Evolutionary conservation across 1,140 invertebrate genomes (phyloP).

Genomic region (Trachelipus rathkii): DNA sequence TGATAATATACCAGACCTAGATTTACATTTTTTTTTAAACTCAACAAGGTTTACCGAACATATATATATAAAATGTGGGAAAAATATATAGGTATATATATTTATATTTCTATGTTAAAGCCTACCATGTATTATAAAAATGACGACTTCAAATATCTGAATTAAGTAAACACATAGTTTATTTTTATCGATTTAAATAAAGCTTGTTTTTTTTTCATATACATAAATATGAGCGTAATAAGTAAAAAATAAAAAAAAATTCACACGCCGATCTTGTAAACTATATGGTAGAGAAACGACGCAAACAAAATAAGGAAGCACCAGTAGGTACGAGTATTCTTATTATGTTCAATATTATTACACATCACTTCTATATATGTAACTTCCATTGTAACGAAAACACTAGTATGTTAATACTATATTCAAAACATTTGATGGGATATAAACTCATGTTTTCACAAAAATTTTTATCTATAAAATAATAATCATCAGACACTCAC

Average conservation of each 20-base stretch:
- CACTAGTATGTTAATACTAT: slow-evolving; percentile 39
- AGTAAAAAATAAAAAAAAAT: not conserved
- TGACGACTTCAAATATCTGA: not conserved
- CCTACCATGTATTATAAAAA: no score
- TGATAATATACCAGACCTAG: no score
- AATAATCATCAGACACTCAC: slow-evolving; percentile 45
- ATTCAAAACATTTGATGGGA: slow-evolving; percentile 32
- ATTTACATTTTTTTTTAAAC: no score
- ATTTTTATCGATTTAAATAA: no score
- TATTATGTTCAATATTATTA: slow-evolving; percentile 1
- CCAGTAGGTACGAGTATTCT: not conserved
- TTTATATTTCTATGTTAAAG: no score
- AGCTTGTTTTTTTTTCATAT: no score
- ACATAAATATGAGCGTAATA: no score
- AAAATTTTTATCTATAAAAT: slow-evolving; percentile 45
- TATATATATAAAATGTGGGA: no score
- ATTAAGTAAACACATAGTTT: slow-evolving; percentile 4
- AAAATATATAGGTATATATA: no score
- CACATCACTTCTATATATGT: not conserved
- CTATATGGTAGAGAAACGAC: not conserved
- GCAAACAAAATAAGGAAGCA: not conserved
- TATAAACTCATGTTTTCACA: slow-evolving; percentile 42
- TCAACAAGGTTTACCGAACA: no score
- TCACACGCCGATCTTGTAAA: not conserved
- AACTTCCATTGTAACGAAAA: slow-evolving; percentile 6